Conservation (phyloP, 2,888 invertebrate genomes). For the Corbicula japonica region DNA sequence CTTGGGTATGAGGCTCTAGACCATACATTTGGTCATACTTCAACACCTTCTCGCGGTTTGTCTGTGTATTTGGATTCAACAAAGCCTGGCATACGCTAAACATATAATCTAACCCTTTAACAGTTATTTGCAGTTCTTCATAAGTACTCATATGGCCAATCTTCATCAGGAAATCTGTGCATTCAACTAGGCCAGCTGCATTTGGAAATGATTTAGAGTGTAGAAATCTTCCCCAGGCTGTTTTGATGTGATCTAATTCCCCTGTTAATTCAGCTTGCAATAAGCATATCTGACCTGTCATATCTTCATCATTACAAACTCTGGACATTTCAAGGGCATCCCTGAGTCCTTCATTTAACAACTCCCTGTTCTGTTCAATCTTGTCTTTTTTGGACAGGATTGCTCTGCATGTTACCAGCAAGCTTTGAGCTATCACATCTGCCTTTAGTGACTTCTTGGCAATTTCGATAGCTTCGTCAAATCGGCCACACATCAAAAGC, state of each 20-base stretch:
- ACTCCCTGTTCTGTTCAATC: not conserved
- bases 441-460: slow-evolving; percentile 66
- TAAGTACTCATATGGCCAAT: slow-evolving; percentile 13
- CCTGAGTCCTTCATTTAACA: slow-evolving; percentile 39
- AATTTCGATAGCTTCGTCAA: slow-evolving; percentile 61
- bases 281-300: slow-evolving; percentile 58
- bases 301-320: slow-evolving; percentile 43
- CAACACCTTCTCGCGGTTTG: slow-evolving; percentile 50
- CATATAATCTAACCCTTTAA: slow-evolving; percentile 65
- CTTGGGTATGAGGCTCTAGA: slow-evolving; percentile 43
- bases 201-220: slow-evolving; percentile 63
- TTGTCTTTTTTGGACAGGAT: slow-evolving; percentile 49
- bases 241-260: slow-evolving; percentile 40
- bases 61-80: slow-evolving; percentile 24
- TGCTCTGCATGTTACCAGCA: slow-evolving; percentile 65
- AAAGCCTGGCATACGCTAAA: slow-evolving; percentile 64
- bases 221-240: slow-evolving; percentile 64
- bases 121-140: slow-evolving; percentile 23
- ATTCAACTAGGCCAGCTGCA: slow-evolving; percentile 70
- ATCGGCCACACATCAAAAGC: slow-evolving; percentile 66
- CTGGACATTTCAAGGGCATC: slow-evolving; percentile 62
- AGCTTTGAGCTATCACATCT: slow-evolving; percentile 65
- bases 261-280: slow-evolving; percentile 47
- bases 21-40: slow-evolving; percentile 71
- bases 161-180: slow-evolving; percentile 63